Percentiles rank a stretch among this genome's conserved stretches.
These are phyloP conservation scores for Gobius niger DNA, from an alignment of 2,113 vertebrate species.

Conservation along the genomic window DNA sequence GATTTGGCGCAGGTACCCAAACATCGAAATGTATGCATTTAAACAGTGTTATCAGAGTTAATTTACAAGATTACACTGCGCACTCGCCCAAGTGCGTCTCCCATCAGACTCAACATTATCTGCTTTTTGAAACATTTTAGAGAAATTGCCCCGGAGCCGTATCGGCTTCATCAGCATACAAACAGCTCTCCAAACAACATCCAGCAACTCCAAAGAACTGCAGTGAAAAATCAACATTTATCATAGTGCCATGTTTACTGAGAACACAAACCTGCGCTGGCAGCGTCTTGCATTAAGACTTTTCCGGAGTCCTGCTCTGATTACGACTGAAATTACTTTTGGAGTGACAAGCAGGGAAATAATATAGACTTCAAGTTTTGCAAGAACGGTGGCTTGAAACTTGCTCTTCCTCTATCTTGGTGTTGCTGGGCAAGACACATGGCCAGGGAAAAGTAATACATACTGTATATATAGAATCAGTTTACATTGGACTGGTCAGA, in stretches of 20 bases:
- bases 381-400: too few relatives aligned
- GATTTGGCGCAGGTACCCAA: neutral
- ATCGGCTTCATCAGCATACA: conserved; percentile 60
- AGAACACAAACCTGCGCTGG: conserved; percentile 43
- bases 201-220: conserved; percentile 52
- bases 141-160: conserved; percentile 49
- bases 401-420: too few relatives aligned
- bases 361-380: neutral
- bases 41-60: conserved; percentile 28
- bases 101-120: conserved; percentile 11
- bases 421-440: too few relatives aligned
- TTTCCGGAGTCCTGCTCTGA: conserved; percentile 40
- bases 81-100: conserved; percentile 12
- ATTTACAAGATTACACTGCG: conserved; percentile 45
- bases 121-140: conserved; percentile 38
- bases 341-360: conserved; percentile 35
- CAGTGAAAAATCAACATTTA: conserved; percentile 60
- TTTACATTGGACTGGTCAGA: too few relatives aligned
- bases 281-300: conserved; percentile 36
- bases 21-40: neutral
- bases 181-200: conserved; percentile 58
- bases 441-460: too few relatives aligned
- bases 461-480: too few relatives aligned
- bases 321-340: conserved; percentile 9
- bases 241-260: conserved; percentile 51